These are phyloP conservation scores for Miniopterus natalensis DNA, from an alignment of 2,113 vertebrate species.

Conservation along the genomic window DNA sequence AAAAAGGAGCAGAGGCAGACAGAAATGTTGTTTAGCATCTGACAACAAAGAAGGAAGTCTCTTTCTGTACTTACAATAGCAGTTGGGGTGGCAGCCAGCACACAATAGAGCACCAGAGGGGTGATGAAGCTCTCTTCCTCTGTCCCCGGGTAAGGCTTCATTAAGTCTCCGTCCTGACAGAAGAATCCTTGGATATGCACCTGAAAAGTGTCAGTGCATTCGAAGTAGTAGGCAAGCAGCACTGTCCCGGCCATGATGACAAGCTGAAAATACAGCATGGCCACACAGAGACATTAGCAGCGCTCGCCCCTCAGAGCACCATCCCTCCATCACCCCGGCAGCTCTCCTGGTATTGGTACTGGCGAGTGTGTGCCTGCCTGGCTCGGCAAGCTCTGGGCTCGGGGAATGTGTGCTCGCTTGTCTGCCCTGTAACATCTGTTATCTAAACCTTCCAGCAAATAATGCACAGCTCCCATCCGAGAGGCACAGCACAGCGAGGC, in stretches of 20 bases:
- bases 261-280: constrained; percentile 96
- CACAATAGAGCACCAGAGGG: constrained; percentile 96
- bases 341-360: constrained; percentile 66
- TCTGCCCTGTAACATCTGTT: constrained; percentile 84
- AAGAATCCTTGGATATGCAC: constrained; percentile 99
- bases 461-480: constrained; percentile 74
- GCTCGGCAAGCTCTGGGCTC: constrained; percentile 45
- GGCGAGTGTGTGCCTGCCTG: constrained; percentile 28
- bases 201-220: constrained; percentile 97
- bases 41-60: constrained; percentile 60
- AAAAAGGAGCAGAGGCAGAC: constrained; percentile 51
- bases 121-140: constrained; percentile 97
- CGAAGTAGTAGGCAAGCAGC: constrained; percentile 98
- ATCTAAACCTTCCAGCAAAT: constrained; percentile 87
- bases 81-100: constrained; percentile 95
- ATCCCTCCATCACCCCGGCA: constrained; percentile 80
- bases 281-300: constrained; percentile 86
- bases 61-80: constrained; percentile 93
- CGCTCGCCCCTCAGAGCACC: constrained; percentile 64
- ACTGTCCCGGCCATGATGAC: constrained; percentile 99
- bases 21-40: not conserved
- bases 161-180: constrained; percentile 97
- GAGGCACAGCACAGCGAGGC: not conserved
- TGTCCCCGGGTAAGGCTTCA: constrained; percentile 97
- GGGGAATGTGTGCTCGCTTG: constrained; percentile 38